Conservation (phyloP, 1,140 invertebrate genomes). For the Venturia canescens region DNA sequence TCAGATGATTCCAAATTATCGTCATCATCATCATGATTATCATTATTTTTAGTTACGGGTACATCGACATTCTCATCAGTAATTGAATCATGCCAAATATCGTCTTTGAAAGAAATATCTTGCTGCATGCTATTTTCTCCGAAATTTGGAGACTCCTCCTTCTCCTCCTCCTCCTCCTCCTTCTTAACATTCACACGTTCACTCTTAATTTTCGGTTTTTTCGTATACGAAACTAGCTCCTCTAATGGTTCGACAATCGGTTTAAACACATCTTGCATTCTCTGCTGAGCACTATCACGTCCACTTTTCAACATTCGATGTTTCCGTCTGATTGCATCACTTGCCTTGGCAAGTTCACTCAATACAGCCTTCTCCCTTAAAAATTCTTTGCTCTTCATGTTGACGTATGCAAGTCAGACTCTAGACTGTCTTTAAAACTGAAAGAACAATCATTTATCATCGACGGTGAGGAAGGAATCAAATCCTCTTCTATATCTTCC, state of each 20-base stretch:
- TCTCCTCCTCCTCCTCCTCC: not conserved
- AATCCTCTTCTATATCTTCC: constrained; percentile 40
- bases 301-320: constrained; percentile 49
- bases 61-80: not conserved
- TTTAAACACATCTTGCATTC: constrained; percentile 42
- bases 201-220: not conserved
- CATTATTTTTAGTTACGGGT: too few species aligned
- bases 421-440: constrained; percentile 2
- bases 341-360: constrained; percentile 48
- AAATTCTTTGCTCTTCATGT: constrained; percentile 38
- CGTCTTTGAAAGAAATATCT: not conserved
- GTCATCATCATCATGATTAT: not conserved
- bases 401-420: not conserved
- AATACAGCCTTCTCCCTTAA: constrained; percentile 40
- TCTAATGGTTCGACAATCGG: constrained; percentile 39
- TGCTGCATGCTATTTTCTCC: not conserved
- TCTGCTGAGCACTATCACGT: constrained; percentile 24
- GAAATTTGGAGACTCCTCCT: not conserved
- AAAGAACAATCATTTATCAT: not conserved
- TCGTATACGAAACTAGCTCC: constrained; percentile 16
- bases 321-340: constrained; percentile 51
- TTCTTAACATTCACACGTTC: not conserved
- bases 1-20: not conserved
- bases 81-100: not conserved
- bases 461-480: constrained; percentile 38